Evolutionary conservation across 1,140 invertebrate genomes (phyloP).

Genomic region (Panagrolaimus sp.): DNA sequence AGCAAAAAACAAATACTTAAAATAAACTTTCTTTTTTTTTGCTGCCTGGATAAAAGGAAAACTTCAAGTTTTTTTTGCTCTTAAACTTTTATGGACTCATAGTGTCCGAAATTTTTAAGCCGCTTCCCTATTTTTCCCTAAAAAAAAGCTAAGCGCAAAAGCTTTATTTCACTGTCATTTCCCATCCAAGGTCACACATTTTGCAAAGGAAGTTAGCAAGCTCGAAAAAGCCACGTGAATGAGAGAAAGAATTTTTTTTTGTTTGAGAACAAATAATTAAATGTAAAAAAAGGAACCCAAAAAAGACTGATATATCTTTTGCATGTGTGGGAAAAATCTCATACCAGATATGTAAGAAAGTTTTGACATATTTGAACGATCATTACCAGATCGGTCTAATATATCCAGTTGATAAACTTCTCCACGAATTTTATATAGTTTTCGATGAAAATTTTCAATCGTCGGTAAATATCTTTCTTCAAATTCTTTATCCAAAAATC

Average conservation of each 20-base stretch:
- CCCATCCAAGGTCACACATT: too few species aligned
- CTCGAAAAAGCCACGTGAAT: too few species aligned
- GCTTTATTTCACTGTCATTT: too few species aligned
- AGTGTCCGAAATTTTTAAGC: too few species aligned
- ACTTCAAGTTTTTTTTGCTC: slow-evolving; percentile 3
- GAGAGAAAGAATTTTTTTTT: too few species aligned
- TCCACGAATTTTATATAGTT: slow-evolving; percentile 75
- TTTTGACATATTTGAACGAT: slow-evolving; percentile 72
- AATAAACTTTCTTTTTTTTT: too few species aligned
- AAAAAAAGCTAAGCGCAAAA: too few species aligned
- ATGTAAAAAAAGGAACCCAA: background rate
- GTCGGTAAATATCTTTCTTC: slow-evolving; percentile 79
- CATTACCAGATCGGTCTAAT: slow-evolving; percentile 78
- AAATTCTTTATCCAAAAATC: slow-evolving; percentile 76
- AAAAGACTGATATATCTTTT: background rate
- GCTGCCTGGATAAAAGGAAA: too few species aligned
- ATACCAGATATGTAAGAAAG: slow-evolving; percentile 47
- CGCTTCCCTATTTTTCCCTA: too few species aligned
- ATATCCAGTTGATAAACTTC: slow-evolving; percentile 78
- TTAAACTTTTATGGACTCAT: slow-evolving; percentile 1
- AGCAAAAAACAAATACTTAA: too few species aligned
- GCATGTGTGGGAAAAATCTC: slow-evolving; percentile 10
- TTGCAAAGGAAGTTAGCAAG: too few species aligned
- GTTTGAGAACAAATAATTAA: background rate
- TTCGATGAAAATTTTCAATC: slow-evolving; percentile 81